phyloP scores from a whole-genome alignment of 2,113 vertebrate genomes.

The Oncorhynchus kisutch region DNA sequence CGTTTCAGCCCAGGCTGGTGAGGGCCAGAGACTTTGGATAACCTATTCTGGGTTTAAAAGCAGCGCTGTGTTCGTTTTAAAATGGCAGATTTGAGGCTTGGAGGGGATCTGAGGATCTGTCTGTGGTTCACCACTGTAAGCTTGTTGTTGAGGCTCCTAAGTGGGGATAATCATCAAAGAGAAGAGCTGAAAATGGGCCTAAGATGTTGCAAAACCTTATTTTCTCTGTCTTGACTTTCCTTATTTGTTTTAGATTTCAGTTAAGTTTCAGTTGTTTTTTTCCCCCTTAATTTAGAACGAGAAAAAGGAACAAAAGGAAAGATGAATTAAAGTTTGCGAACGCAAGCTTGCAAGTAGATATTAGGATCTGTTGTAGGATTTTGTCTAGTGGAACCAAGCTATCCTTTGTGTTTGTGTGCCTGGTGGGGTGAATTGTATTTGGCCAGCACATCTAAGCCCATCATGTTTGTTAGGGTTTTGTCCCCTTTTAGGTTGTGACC shows the following conservation, averaged over 20 bases:
- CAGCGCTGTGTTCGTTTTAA: neutral
- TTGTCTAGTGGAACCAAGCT: constrained; percentile 20
- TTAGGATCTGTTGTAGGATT: neutral
- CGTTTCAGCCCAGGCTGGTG: no score
- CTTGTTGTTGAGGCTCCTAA: constrained; percentile 27
- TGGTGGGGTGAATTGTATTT: constrained; percentile 40
- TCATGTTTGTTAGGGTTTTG: constrained; percentile 43
- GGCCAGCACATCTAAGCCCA: constrained; percentile 24
- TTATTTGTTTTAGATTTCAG: neutral
- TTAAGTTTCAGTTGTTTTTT: neutral
- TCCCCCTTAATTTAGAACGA: neutral
- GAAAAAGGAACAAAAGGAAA: no score
- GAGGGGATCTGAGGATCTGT: constrained; percentile 24
- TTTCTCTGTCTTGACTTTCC: neutral
- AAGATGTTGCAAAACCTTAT: neutral
- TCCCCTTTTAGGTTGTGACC: constrained; percentile 27
- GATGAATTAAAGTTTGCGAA: constrained; percentile 27
- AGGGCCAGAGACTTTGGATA: neutral
- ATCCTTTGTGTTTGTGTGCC: constrained; percentile 34
- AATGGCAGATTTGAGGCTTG: constrained; percentile 18
- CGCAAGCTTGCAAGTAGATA: constrained; percentile 20
- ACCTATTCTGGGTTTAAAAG: neutral
- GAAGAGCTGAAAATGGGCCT: constrained; percentile 20
- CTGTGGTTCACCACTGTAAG: constrained; percentile 32
- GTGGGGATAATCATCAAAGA: constrained; percentile 35